Evolutionary conservation across 2,113 vertebrate genomes (phyloP).

Genomic region (Burhinus bistriatus): DNA sequence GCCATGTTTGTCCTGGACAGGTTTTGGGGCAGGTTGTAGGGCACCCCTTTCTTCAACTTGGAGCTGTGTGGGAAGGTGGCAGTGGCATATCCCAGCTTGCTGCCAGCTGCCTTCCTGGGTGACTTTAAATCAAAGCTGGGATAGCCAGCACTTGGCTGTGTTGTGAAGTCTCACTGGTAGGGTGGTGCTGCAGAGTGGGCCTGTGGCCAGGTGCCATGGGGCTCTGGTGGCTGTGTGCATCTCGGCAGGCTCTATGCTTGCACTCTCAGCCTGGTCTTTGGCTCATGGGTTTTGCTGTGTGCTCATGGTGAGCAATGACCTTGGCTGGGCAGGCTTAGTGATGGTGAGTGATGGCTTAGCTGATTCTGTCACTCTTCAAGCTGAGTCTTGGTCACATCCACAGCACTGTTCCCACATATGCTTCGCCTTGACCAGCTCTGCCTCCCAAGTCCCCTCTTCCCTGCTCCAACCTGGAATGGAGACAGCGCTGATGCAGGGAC

Average conservation of each 20-base stretch:
- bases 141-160: background rate
- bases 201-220: background rate
- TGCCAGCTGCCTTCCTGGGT: background rate
- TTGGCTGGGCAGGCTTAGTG: background rate
- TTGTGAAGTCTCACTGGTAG: background rate
- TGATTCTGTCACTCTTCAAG: background rate
- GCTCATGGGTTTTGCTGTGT: background rate
- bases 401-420: rapidly evolving
- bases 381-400: background rate
- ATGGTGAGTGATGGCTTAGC: background rate
- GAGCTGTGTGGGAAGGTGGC: background rate
- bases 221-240: background rate
- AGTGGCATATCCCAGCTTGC: background rate
- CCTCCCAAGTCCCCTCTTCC: background rate
- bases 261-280: background rate
- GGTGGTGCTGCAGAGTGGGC: background rate
- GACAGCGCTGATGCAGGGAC: background rate
- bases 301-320: background rate
- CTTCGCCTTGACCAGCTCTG: background rate
- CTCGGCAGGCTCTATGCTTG: rapidly evolving
- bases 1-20: background rate
- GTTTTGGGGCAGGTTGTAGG: background rate
- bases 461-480: background rate
- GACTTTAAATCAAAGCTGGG: background rate
- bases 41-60: background rate